Base-by-base conservation (phyloP, 2,888 invertebrate genomes). In the Lamproptera curius region DNA sequence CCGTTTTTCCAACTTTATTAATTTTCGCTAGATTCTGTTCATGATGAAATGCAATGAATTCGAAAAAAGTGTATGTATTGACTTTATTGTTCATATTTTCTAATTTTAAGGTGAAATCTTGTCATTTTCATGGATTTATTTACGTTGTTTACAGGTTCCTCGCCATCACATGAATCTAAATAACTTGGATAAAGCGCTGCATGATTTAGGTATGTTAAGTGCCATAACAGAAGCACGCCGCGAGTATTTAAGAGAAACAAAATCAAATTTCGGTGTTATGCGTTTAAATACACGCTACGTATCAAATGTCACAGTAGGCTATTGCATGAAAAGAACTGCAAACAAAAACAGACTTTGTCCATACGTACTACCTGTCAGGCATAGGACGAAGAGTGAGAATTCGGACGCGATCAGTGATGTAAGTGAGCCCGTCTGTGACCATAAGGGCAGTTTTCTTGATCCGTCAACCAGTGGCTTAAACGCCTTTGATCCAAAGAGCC, bases 351-450 rank as follows among this genome's bases (percentile, higher is more conserved):
- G 91, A 64, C 88, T 89, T 54, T 90, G 89, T 65, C 91, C 91
- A 2, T 91, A 91, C 66, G 79, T 85, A 38, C 62, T 89, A 56
- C 89, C 90, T 36, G 88, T 89, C 50, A 74, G 91, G 56, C 89
- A 89, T 62, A 79, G 90, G 70, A 90, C 90, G 56, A 89, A 89
- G 73, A 91, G 91, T 67, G 91, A 91, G 65, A 91, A 91, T 70
- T 90, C 91, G 4, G 91, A 91, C 57, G 79, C 75, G 42, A 71
- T 80, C 61, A 70, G 74, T 70, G 83, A 85, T 52, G 63, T 68
- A 56, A 70, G 56, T 61, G 83, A 88, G 16, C 67, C 51, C 56
- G 66, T 65, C 46, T 72, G 67, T 64, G 80, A 83, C 40, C 67
- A 67, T 52, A 78, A 78, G 57, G 71, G 63, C 59, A 74, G 68